Evolutionary conservation across 2,113 vertebrate species (phyloP).

Genomic region (Arvicanthis niloticus): DNA sequence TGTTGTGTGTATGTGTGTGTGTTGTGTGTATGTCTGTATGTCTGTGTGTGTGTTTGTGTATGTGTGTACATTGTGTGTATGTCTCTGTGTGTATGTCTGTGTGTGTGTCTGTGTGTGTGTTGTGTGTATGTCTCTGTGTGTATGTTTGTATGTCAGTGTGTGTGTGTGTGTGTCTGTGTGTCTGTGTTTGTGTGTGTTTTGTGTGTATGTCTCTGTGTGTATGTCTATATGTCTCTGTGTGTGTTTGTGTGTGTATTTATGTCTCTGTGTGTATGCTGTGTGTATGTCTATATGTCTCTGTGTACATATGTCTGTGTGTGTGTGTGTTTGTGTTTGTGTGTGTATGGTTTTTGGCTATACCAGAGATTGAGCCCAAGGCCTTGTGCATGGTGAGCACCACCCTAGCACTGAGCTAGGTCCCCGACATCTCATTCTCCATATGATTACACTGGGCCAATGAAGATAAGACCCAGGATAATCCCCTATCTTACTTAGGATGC

Average conservation of each 20-base stretch:
- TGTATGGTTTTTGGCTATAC: background rate
- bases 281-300: no score
- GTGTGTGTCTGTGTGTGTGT: background rate
- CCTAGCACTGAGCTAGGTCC: background rate
- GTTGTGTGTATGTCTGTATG: no score
- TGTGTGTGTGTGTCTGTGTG: background rate
- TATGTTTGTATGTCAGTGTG: background rate
- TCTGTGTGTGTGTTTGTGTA: background rate
- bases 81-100: background rate
- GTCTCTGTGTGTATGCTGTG: background rate
- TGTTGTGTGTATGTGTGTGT: background rate
- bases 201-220: background rate
- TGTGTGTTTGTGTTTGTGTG: background rate
- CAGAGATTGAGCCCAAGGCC: background rate
- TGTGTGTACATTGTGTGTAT: background rate
- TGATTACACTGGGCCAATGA: background rate
- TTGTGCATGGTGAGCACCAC: background rate
- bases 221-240: background rate
- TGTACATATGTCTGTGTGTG: background rate
- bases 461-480: constrained; percentile 53
- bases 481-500: background rate
- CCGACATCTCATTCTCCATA: background rate
- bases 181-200: background rate
- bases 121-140: background rate
- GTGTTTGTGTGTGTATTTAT: background rate